These are phyloP conservation scores for Papilio dardanus DNA, from an alignment of 1,140 invertebrate genomes.

Conservation along the genomic window DNA sequence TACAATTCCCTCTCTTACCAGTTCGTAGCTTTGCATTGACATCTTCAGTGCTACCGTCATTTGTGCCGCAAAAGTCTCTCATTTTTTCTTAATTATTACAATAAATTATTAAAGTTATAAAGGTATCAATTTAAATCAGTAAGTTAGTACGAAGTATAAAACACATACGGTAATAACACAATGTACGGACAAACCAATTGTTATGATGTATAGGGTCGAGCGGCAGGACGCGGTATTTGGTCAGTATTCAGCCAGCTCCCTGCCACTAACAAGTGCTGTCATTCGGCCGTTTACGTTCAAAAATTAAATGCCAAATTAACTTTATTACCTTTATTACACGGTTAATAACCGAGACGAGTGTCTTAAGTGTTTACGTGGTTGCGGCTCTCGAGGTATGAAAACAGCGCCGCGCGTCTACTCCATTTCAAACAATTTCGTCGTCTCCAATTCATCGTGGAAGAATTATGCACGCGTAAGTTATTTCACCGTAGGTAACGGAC, in stretches of 20 bases:
- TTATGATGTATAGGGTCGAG: slow-evolving; percentile 61
- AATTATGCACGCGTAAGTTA: slow-evolving; percentile 60
- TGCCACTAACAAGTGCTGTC: slow-evolving; percentile 45
- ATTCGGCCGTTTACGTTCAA: slow-evolving; percentile 47
- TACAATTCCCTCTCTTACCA: too few relatives aligned
- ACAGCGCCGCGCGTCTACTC: neutral
- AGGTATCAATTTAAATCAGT: neutral
- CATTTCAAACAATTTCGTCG: slow-evolving; percentile 25
- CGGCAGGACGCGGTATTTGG: slow-evolving; percentile 69
- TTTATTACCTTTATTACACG: slow-evolving; percentile 3
- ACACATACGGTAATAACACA: slow-evolving; percentile 27
- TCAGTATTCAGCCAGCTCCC: slow-evolving; percentile 54
- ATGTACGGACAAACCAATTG: slow-evolving; percentile 36
- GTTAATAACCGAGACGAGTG: slow-evolving; percentile 3
- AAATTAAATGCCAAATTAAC: slow-evolving; percentile 4
- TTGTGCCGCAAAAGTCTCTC: neutral
- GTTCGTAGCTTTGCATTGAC: too few relatives aligned
- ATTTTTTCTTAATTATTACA: neutral
- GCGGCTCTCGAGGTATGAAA: slow-evolving; percentile 38
- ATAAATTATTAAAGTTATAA: neutral
- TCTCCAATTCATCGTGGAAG: slow-evolving; percentile 34
- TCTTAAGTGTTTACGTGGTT: slow-evolving; percentile 5
- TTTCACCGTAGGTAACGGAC: neutral
- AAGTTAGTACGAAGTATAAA: neutral
- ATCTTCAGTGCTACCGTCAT: too few relatives aligned